Conservation (phyloP, 2,113 vertebrate genomes). For the Columbina picui region DNA sequence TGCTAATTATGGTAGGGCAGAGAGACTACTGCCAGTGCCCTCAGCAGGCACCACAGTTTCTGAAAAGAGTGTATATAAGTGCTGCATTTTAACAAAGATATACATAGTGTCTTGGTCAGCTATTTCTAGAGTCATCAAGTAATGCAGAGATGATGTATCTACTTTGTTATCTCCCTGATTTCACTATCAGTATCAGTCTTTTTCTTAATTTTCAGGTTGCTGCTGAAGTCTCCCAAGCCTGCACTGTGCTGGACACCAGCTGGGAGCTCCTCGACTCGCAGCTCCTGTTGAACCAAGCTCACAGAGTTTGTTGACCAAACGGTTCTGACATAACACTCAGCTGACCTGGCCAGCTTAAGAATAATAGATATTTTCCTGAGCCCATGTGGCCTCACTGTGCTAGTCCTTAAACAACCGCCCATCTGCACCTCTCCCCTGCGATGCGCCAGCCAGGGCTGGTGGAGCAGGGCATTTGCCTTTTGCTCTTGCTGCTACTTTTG, state of each 20-base stretch:
- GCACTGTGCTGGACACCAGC: not conserved
- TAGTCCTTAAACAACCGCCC: not conserved
- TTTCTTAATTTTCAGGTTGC: not conserved
- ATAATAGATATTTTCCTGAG: not conserved
- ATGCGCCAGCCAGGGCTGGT: rapidly evolving
- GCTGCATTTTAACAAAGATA: not conserved
- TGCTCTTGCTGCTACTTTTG: not conserved
- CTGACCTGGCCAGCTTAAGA: not conserved
- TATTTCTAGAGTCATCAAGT: not conserved
- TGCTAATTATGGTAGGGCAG: not conserved
- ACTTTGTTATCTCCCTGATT: not conserved
- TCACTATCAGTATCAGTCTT: not conserved
- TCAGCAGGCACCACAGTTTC: not conserved
- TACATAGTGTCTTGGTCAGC: not conserved
- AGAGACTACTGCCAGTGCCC: not conserved
- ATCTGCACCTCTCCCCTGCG: rapidly evolving
- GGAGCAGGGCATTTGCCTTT: not conserved
- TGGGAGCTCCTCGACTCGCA: not conserved
- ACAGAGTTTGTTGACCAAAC: not conserved
- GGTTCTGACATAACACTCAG: not conserved
- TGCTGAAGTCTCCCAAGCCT: not conserved
- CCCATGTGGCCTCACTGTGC: rapidly evolving
- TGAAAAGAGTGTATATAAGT: not conserved
- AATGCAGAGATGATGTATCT: not conserved
- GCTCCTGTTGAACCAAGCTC: not conserved